These are phyloP conservation scores for Ephydatia muelleri DNA, from an alignment of 37 sponge, comb jelly and placozoan genomes.

Conservation along the genomic window DNA sequence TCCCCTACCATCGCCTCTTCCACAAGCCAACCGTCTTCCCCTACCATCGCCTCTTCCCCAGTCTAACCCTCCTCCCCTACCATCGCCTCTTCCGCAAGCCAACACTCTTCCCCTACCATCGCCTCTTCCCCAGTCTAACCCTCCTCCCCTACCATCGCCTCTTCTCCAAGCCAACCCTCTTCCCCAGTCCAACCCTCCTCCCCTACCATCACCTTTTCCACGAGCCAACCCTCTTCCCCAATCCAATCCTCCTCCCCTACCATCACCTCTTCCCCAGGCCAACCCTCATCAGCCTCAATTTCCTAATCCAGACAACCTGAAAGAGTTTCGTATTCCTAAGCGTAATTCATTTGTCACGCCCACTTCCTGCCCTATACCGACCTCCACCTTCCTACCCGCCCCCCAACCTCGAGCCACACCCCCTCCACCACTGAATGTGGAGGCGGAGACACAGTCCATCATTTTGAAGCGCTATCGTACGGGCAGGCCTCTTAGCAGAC, in stretches of 20 bases:
- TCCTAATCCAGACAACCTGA: conserved; percentile 24
- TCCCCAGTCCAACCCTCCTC: neutral
- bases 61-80: neutral
- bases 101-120: neutral
- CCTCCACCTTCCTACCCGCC: neutral
- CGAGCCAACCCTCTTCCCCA: neutral
- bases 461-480: neutral
- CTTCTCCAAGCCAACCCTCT: neutral
- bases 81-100: neutral
- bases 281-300: conserved; percentile 2
- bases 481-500: neutral
- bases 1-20: neutral
- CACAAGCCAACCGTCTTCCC: neutral
- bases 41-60: conserved; percentile 1
- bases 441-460: conserved; percentile 15
- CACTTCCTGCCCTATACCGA: neutral
- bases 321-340: conserved; percentile 41
- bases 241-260: neutral
- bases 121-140: neutral
- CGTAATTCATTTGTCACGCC: neutral
- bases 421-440: neutral
- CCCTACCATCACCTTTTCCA: too few relatives aligned
- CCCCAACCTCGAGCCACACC: neutral
- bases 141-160: neutral
- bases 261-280: neutral